A percentile compares a stretch with the other conserved stretches of the same genome.
Evolutionary conservation across 2,113 vertebrate genomes (phyloP).

Genomic region (Pomatorhinus ruficollis): DNA sequence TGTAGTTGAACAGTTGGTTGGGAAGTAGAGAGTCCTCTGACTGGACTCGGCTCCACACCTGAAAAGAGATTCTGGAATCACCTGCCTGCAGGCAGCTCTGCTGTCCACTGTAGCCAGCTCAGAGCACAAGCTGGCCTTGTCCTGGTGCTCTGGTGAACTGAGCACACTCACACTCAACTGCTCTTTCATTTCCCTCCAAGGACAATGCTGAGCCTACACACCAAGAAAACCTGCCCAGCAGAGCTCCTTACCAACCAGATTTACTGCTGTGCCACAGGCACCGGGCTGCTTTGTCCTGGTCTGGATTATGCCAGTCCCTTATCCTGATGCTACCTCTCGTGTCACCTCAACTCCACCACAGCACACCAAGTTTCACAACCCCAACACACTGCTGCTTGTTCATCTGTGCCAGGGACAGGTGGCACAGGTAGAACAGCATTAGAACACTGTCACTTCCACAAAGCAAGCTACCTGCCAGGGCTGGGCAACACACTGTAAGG

Average conservation of each 20-base stretch:
- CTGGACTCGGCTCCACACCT: not conserved
- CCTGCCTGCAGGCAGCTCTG: not conserved
- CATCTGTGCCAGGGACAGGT: not conserved
- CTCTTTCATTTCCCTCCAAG: not conserved
- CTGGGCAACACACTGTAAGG: not conserved
- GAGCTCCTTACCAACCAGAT: not conserved
- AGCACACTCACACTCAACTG: not conserved
- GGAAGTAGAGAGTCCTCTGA: not conserved
- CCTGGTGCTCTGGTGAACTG: not conserved
- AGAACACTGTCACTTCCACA: not conserved
- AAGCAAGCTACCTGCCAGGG: not conserved
- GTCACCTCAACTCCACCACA: not conserved
- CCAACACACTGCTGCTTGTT: not conserved
- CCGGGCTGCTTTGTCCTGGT: fast-evolving
- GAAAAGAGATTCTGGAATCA: not conserved
- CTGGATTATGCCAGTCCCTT: not conserved
- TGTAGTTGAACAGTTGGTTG: not conserved
- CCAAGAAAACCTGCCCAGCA: not conserved
- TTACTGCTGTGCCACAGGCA: not conserved
- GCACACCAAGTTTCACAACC: not conserved
- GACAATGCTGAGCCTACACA: not conserved
- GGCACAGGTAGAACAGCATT: not conserved
- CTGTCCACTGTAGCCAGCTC: not conserved
- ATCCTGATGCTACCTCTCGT: fast-evolving
- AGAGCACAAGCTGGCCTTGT: not conserved